phyloP scores from a whole-genome alignment of 1,140 invertebrate species.

The Batillaria attramentaria region DNA sequence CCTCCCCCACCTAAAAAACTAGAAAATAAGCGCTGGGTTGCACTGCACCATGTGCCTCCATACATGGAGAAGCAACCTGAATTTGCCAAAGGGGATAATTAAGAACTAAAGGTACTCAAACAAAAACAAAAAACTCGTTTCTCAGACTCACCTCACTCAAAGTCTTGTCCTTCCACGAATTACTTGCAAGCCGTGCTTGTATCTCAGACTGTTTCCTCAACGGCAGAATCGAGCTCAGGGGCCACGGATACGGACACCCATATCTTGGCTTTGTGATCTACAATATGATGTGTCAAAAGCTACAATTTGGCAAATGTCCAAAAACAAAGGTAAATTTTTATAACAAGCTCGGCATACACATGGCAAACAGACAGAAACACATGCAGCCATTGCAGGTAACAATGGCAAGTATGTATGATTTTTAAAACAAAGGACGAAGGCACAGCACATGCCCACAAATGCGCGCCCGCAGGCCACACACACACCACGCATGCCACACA shows the following conservation, averaged over 20 bases:
- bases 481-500: conserved; percentile 10
- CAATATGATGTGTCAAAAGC: too few species aligned
- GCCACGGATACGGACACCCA: conserved; percentile 93
- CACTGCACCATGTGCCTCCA: not conserved
- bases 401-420: too few species aligned
- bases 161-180: conserved; percentile 86
- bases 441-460: not conserved
- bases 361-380: too few species aligned
- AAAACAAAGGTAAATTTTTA: too few species aligned
- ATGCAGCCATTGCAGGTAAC: too few species aligned
- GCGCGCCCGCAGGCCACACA: not conserved
- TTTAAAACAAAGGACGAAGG: too few species aligned
- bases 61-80: not conserved
- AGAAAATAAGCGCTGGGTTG: not conserved
- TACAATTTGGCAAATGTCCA: too few species aligned
- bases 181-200: conserved; percentile 80
- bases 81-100: not conserved
- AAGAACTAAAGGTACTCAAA: not conserved
- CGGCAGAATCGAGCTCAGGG: conserved; percentile 87
- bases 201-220: conserved; percentile 83
- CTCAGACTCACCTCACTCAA: conserved; percentile 81
- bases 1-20: not conserved
- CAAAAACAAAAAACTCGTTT: not conserved
- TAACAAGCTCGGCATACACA: too few species aligned
- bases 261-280: conserved; percentile 86